Conservation (phyloP, 2,113 vertebrate species). For the Thinocorus orbignyianus region DNA sequence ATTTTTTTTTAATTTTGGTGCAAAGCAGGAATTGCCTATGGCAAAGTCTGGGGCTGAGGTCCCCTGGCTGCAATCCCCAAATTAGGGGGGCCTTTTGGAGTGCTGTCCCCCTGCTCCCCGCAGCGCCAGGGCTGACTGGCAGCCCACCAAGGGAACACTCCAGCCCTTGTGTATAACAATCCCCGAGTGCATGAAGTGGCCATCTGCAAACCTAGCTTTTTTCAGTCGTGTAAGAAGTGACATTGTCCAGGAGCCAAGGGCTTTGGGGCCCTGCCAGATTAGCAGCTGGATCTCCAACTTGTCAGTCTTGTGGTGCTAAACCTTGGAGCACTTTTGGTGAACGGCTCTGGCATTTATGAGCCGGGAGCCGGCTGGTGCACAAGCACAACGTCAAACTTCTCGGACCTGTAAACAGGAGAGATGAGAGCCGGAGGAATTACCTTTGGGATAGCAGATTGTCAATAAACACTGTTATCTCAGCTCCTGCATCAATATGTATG, state of each 20-base stretch:
- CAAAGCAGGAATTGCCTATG: background rate
- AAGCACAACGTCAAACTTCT: background rate
- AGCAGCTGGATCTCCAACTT: constrained; percentile 59
- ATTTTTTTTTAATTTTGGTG: background rate
- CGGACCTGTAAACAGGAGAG: background rate
- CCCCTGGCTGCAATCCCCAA: background rate
- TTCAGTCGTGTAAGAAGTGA: constrained; percentile 51
- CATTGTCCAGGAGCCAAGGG: constrained; percentile 61
- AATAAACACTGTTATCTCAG: background rate
- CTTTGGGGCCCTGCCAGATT: constrained; percentile 50
- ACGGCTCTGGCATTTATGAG: constrained; percentile 11
- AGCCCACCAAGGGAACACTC: constrained; percentile 46
- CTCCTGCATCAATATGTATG: constrained; percentile 37
- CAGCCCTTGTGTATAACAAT: constrained; percentile 29
- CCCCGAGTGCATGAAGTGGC: constrained; percentile 31
- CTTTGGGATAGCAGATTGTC: constrained; percentile 4
- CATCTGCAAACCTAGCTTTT: constrained; percentile 65
- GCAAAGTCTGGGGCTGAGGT: background rate
- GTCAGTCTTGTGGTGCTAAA: constrained; percentile 25
- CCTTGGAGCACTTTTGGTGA: constrained; percentile 42
- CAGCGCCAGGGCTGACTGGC: background rate
- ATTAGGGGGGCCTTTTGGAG: background rate
- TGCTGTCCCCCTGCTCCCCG: accelerated
- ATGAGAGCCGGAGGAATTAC: background rate
- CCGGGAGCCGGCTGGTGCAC: background rate